phyloP scores from a whole-genome alignment of 2,797 vertebrate genomes.

The Poliocrania exsul region DNA sequence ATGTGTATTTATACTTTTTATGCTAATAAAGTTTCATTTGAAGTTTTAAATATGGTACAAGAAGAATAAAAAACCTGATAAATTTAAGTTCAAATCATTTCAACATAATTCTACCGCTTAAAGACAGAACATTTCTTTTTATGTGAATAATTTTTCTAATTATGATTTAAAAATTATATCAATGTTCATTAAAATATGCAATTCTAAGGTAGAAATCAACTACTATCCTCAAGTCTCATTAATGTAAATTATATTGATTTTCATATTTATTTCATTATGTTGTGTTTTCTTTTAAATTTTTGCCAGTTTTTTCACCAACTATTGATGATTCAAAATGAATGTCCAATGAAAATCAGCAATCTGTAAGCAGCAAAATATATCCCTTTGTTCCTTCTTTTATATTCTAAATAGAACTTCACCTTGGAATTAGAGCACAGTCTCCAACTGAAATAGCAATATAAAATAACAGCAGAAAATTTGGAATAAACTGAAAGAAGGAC shows the following conservation, averaged over 20 bases:
- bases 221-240: not conserved
- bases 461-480: not conserved
- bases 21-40: not conserved
- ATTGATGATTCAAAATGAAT: not conserved
- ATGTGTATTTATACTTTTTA: not conserved
- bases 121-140: not conserved
- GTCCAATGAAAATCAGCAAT: not conserved
- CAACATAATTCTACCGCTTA: not conserved
- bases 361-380: not conserved
- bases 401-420: not conserved
- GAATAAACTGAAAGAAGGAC: not conserved
- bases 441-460: not conserved
- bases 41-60: not conserved
- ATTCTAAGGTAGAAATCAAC: not conserved
- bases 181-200: not conserved
- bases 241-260: not conserved
- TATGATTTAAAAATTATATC: not conserved
- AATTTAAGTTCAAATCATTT: not conserved
- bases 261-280: not conserved
- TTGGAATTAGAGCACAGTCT: not conserved
- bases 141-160: not conserved
- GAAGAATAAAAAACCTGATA: not conserved
- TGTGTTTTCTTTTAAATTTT: not conserved
- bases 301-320: not conserved
- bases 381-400: not conserved